Percentiles rank a stretch among this genome's conserved stretches.
Evolutionary conservation across 2,797 vertebrate species (phyloP).

Genomic region (Spizella passerina): DNA sequence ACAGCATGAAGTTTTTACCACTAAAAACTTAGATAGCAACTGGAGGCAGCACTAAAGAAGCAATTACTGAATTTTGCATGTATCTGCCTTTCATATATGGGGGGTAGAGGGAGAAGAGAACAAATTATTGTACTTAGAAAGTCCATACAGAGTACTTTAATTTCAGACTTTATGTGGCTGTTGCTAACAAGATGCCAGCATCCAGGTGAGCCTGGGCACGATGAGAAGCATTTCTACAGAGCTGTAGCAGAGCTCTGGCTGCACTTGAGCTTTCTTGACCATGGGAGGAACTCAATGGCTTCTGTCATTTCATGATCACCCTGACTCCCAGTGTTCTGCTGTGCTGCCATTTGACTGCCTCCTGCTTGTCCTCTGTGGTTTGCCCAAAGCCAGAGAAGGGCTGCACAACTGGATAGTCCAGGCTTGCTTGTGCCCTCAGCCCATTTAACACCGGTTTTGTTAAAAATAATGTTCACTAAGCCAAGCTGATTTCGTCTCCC

Average conservation of each 20-base stretch:
- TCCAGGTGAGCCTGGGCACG: neutral
- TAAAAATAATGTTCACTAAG: neutral
- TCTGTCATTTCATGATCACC: neutral
- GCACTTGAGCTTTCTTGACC: neutral
- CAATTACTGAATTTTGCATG: neutral
- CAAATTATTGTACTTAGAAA: neutral
- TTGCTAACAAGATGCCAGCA: neutral
- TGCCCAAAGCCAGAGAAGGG: neutral
- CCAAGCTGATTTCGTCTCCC: neutral
- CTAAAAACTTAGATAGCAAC: neutral
- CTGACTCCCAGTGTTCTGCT: neutral
- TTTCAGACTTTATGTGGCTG: neutral
- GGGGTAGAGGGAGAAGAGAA: neutral
- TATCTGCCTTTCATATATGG: neutral
- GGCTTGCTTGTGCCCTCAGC: neutral
- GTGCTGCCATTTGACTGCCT: neutral
- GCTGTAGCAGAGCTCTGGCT: neutral
- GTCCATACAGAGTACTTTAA: neutral
- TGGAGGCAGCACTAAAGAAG: neutral
- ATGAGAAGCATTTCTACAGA: neutral
- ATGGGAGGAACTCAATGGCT: rapidly evolving
- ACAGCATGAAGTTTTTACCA: neutral
- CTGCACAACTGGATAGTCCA: neutral
- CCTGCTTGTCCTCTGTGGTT: neutral
- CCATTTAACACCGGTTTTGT: neutral